These are phyloP conservation scores for Helicoverpa armigera DNA, from an alignment of 1,140 invertebrate species.

Conservation along the genomic window DNA sequence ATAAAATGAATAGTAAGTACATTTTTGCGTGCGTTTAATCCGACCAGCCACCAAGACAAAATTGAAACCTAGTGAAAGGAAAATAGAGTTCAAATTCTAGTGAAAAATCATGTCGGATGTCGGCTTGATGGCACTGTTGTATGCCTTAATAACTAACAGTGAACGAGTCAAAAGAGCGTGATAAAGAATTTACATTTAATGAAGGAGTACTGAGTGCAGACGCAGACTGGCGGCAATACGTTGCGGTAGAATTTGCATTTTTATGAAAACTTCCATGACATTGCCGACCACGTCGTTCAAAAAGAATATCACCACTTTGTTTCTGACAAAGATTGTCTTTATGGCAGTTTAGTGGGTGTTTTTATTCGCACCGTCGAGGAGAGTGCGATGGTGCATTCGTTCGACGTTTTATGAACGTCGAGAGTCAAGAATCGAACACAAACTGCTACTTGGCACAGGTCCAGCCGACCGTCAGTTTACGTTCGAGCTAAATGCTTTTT, in stretches of 20 bases:
- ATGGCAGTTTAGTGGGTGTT: constrained; percentile 44
- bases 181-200: constrained; percentile 57
- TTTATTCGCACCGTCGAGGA: constrained; percentile 42
- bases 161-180: constrained; percentile 52
- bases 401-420: constrained; percentile 44
- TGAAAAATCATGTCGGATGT: constrained; percentile 9
- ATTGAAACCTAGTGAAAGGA: background rate
- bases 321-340: constrained; percentile 50
- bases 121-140: constrained; percentile 47
- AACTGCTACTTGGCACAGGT: constrained; percentile 50
- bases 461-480: constrained; percentile 49
- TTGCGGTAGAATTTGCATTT: constrained; percentile 52
- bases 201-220: constrained; percentile 48
- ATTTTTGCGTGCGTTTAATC: constrained; percentile 43
- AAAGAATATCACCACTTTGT: constrained; percentile 47
- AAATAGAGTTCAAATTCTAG: constrained; percentile 40
- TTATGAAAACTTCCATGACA: constrained; percentile 52
- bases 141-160: constrained; percentile 48
- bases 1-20: constrained; percentile 46
- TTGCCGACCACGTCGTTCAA: constrained; percentile 40
- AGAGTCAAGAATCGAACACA: constrained; percentile 50
- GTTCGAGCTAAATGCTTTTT: constrained; percentile 51
- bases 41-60: background rate
- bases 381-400: constrained; percentile 46
- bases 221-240: constrained; percentile 47